Evolutionary conservation across 2,797 vertebrate species (phyloP).

Genomic region (Pachyuromys duprasi): DNA sequence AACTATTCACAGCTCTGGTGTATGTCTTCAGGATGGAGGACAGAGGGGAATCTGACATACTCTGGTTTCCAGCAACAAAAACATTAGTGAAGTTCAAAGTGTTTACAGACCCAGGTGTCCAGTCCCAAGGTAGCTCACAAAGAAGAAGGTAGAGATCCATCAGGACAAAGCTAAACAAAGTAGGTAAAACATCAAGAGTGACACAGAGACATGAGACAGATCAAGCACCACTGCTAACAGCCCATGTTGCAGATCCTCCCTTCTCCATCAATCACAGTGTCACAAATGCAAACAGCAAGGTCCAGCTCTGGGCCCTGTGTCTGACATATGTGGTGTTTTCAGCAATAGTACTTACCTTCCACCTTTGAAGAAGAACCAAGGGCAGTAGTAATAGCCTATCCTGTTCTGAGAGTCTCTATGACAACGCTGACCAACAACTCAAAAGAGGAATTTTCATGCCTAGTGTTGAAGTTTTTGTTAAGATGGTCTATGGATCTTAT

Average conservation of each 20-base stretch:
- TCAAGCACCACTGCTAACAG: neutral
- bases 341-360: neutral
- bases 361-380: neutral
- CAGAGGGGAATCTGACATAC: neutral
- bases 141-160: neutral
- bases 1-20: neutral
- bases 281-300: conserved; percentile 74
- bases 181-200: neutral
- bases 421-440: neutral
- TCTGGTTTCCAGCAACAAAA: neutral
- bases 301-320: neutral
- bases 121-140: neutral
- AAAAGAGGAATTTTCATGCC: neutral
- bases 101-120: neutral
- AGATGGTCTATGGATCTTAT: neutral
- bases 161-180: neutral
- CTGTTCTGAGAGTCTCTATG: neutral
- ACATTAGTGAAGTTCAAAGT: neutral
- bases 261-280: neutral
- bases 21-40: neutral
- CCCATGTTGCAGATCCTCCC: neutral
- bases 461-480: neutral
- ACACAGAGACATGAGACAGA: neutral
- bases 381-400: neutral
- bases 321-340: neutral